Evolutionary conservation across 2,888 invertebrate genomes (phyloP).

Genomic region (Colletes collaris): DNA sequence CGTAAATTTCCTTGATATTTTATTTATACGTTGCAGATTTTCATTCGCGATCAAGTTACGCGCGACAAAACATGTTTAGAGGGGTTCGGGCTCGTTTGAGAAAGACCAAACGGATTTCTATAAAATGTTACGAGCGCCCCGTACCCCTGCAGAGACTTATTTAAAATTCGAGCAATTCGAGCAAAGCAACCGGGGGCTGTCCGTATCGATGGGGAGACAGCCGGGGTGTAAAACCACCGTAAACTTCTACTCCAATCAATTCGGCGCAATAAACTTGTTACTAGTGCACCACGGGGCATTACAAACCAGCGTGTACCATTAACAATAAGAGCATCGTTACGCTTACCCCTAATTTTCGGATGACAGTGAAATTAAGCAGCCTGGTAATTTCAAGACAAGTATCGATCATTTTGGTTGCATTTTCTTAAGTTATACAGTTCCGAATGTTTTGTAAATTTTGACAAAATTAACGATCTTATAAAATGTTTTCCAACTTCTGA

Average conservation of each 20-base stretch:
- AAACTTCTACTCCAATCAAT: constrained; percentile 76
- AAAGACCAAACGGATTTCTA: constrained; percentile 49
- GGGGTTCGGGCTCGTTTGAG: constrained; percentile 19
- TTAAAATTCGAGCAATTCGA: constrained; percentile 65
- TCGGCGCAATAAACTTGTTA: constrained; percentile 68
- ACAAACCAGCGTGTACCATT: constrained; percentile 27
- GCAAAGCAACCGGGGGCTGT: constrained; percentile 10
- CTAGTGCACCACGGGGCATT: constrained; percentile 40
- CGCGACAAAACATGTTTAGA: background rate
- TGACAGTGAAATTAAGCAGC: constrained; percentile 15
- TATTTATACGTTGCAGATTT: constrained; percentile 11
- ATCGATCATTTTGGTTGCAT: too few species aligned
- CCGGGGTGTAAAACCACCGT: constrained; percentile 71
- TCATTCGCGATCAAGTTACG: constrained; percentile 23
- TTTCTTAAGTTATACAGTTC: too few species aligned
- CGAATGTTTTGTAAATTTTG: too few species aligned
- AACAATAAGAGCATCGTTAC: constrained; percentile 30
- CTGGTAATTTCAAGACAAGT: constrained; percentile 28
- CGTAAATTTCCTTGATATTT: constrained; percentile 7
- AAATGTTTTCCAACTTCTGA: too few species aligned
- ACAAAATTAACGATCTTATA: too few species aligned
- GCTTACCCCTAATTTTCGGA: background rate
- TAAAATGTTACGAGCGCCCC: constrained; percentile 61
- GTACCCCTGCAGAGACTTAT: constrained; percentile 44
- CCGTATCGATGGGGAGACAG: constrained; percentile 36